Evolutionary conservation across 1,140 invertebrate species (phyloP).

Genomic region (Holcopasites calliopsidis): DNA sequence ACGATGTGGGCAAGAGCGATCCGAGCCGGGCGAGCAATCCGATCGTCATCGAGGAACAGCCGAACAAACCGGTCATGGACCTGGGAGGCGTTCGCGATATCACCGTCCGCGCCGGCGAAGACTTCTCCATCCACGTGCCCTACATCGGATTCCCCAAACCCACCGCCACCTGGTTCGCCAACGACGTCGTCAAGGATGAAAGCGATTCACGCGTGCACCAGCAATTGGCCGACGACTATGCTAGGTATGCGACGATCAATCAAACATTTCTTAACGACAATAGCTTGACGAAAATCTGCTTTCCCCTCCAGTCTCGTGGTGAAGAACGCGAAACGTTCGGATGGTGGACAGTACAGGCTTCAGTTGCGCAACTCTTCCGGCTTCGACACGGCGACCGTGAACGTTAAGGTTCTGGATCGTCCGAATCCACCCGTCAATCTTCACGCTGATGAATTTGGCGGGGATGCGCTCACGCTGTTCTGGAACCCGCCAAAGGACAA

Average conservation of each 20-base stretch:
- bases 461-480: conserved; percentile 95
- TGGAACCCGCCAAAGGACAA: conserved; percentile 98
- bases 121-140: conserved; percentile 97
- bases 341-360: conserved; percentile 95
- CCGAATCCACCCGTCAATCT: conserved; percentile 93
- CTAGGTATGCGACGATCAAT: conserved; percentile 73
- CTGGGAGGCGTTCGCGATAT: conserved; percentile 95
- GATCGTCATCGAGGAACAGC: conserved; percentile 95
- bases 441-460: conserved; percentile 95
- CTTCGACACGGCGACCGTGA: conserved; percentile 95
- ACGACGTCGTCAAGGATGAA: conserved; percentile 89
- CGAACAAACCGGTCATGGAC: conserved; percentile 97
- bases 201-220: conserved; percentile 89
- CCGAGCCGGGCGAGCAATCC: conserved; percentile 94
- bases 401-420: conserved; percentile 95
- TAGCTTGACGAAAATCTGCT: not conserved
- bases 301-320: conserved; percentile 87
- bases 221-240: conserved; percentile 92
- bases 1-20: conserved; percentile 95
- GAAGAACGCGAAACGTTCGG: conserved; percentile 93
- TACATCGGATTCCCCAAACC: conserved; percentile 97
- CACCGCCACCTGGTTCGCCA: conserved; percentile 94
- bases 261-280: not conserved
- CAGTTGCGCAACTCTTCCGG: conserved; percentile 97
- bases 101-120: conserved; percentile 97